Percentiles rank a stretch among this genome's conserved stretches.
Conservation (phyloP, 1,140 invertebrate genomes). For the Magallana ariakensis region DNA sequence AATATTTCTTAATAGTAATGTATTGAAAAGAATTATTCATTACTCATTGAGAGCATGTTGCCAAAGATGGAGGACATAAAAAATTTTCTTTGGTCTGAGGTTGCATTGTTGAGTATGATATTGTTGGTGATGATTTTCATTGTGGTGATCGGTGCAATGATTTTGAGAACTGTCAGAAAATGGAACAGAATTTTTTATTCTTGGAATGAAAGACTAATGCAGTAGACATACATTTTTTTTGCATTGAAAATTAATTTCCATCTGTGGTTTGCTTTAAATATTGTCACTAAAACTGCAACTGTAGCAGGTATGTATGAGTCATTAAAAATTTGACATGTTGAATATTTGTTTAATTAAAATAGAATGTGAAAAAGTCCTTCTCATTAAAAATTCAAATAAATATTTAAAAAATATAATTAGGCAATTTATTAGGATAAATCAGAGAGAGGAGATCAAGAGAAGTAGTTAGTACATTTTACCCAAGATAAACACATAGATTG, state of each 20-base stretch:
- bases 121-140: conserved; percentile 13
- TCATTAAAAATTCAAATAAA: conserved; percentile 25
- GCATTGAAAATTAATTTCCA: conserved; percentile 18
- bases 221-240: conserved; percentile 15
- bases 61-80: conserved; percentile 20
- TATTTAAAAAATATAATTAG: conserved; percentile 11
- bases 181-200: conserved; percentile 32
- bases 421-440: conserved; percentile 19
- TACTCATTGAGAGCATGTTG: conserved; percentile 27
- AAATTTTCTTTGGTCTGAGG: conserved; percentile 21
- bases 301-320: conserved; percentile 7
- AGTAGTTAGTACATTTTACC: conserved; percentile 18
- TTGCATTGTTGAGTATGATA: conserved; percentile 28
- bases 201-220: conserved; percentile 25
- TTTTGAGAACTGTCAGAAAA: conserved; percentile 32
- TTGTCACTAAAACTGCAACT: conserved; percentile 9
- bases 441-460: conserved; percentile 19
- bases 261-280: conserved; percentile 16
- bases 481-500: conserved; percentile 8
- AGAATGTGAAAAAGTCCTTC: conserved; percentile 17
- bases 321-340: conserved; percentile 19
- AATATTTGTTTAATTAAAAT: conserved; percentile 21
- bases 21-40: background rate
- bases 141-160: conserved; percentile 27
- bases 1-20: conserved; percentile 8